Evolutionary conservation across 2,888 invertebrate species (phyloP).

Genomic region (Himalopsyche tibetana): DNA sequence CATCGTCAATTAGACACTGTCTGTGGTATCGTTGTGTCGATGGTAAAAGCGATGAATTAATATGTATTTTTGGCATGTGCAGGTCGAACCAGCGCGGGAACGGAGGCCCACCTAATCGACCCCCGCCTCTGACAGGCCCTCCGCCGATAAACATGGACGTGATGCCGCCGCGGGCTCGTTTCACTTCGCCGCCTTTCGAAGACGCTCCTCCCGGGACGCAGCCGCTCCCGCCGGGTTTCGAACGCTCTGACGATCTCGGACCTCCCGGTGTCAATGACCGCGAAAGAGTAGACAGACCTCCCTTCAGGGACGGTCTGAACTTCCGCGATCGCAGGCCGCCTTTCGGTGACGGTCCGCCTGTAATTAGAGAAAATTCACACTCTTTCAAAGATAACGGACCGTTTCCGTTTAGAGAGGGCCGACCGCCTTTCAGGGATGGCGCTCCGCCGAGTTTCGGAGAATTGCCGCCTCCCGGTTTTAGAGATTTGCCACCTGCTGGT

Average conservation of each 20-base stretch:
- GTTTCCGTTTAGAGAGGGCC: constrained; percentile 66
- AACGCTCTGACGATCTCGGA: constrained; percentile 74
- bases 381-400: constrained; percentile 70
- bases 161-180: constrained; percentile 70
- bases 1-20: not conserved
- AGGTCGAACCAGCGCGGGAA: constrained; percentile 69
- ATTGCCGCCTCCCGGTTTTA: constrained; percentile 28
- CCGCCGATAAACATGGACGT: constrained; percentile 66
- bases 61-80: constrained; percentile 68
- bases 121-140: constrained; percentile 63
- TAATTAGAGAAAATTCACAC: constrained; percentile 69
- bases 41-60: constrained; percentile 1
- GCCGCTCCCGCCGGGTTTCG: constrained; percentile 80
- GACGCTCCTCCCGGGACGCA: constrained; percentile 80
- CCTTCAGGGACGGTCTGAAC: constrained; percentile 71
- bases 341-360: constrained; percentile 66
- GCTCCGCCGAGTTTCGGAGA: constrained; percentile 29
- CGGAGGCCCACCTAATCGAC: constrained; percentile 64
- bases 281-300: constrained; percentile 70
- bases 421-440: constrained; percentile 70
- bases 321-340: constrained; percentile 71
- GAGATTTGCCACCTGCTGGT: constrained; percentile 44
- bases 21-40: too few relatives aligned
- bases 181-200: constrained; percentile 74
- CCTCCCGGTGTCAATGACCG: constrained; percentile 69